Evolutionary conservation across 2,888 invertebrate species (phyloP), one percentile per base, ranked within the genome.

Genomic region (Gymnoscelis rufifasciata): DNA sequence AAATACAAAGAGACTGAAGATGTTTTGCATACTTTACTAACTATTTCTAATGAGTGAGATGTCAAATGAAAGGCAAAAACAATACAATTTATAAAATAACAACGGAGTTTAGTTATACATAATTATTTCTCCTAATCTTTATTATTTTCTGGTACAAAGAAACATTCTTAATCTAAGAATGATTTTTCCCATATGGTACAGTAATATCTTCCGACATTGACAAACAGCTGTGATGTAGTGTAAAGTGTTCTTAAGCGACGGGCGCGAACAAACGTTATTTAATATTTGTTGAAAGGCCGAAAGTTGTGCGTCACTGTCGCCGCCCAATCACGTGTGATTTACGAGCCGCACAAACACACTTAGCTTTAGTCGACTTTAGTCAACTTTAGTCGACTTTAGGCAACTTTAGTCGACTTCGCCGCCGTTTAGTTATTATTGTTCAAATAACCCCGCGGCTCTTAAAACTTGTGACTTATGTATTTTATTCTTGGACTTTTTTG

Each of bases 261-360:
- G 31, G 37, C 40, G 39, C 13, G 11, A 6, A 6, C 3, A n/a
- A 8, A 27, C 28, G 36, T 46, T 42, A 42, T 45, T 50, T 42
- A 50, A 35, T 39, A 45, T 50, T 39, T 26, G 38, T 29, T 38
- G 13, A 44, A 41, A 31, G 28, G 23, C 29, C 19, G 29, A 27
- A 26, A 28, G 49, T 33, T 49, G 40, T 44, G 41, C 49, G 41
- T 49, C 49, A 49, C 38, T 45, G 44, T 44, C 48, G 13, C n/a
- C 19, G 28, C 40, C 26, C 28, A 43, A 41, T 38, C 29, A 31
- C 41, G 33, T 15, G 42, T 49, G 49, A 49, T 49, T 49, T 49
- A 45, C 28, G 44, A 45, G 13, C 11, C n/a, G 12, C 36, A 30
- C 12, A 48, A 49, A 43, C 11, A 31, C 14, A 24, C 27, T 36